phyloP scores from a whole-genome alignment of 1,140 invertebrate genomes.

The Cephus cinctus region DNA sequence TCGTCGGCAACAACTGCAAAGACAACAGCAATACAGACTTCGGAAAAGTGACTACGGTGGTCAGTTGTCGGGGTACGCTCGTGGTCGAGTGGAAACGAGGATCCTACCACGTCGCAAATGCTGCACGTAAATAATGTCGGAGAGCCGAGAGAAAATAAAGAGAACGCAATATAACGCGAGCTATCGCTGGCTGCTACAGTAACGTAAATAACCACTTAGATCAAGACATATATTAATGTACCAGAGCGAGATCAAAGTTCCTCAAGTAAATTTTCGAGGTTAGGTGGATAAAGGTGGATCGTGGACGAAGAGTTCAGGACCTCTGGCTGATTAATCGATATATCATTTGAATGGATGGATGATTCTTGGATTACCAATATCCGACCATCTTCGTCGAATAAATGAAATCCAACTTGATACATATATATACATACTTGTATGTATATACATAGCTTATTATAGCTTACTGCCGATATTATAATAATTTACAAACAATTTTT shows the following conservation, averaged over 20 bases:
- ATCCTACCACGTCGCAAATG: constrained; percentile 39
- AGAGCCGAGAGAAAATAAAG: too few species aligned
- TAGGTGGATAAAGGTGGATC: too few species aligned
- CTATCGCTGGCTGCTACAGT: background rate
- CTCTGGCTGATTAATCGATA: too few species aligned
- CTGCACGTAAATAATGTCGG: constrained; percentile 26
- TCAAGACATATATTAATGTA: background rate
- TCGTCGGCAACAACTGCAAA: constrained; percentile 14
- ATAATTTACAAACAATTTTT: too few species aligned
- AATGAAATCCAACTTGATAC: too few species aligned
- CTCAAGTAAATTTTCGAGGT: background rate
- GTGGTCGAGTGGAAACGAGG: constrained; percentile 35
- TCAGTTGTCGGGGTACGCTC: constrained; percentile 25
- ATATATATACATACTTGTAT: background rate
- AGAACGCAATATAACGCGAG: background rate
- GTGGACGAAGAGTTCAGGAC: too few species aligned
- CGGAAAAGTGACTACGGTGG: constrained; percentile 31
- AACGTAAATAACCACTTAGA: too few species aligned
- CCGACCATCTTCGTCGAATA: too few species aligned
- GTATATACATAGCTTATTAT: background rate
- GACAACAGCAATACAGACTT: constrained; percentile 19
- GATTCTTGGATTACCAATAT: too few species aligned
- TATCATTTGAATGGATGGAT: too few species aligned
- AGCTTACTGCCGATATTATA: too few species aligned
- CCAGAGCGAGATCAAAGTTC: background rate